phyloP scores from a whole-genome alignment of 1,140 invertebrate species.

The Hermetia illucens region DNA sequence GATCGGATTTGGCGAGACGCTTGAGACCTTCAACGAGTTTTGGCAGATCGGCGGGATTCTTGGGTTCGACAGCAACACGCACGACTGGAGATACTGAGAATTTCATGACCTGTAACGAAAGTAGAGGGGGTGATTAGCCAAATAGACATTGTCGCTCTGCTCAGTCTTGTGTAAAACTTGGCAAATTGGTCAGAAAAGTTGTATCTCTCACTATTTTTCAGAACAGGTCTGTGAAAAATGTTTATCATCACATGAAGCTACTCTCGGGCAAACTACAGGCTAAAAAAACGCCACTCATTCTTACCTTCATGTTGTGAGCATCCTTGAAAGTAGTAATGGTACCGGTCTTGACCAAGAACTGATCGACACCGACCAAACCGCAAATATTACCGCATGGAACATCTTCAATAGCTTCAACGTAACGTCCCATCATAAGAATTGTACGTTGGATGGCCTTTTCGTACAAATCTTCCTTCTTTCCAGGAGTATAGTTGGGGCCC shows the following conservation, averaged over 20 bases:
- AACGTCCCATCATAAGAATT: conserved; percentile 99
- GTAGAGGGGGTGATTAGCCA: neutral
- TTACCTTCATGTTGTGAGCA: conserved; percentile 91
- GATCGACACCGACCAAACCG: conserved; percentile 98
- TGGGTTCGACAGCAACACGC: conserved; percentile 97
- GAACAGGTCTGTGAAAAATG: conserved; percentile 13
- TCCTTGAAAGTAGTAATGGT: conserved; percentile 98
- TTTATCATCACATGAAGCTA: conserved; percentile 6
- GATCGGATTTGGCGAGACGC: conserved; percentile 98
- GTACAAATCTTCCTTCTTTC: conserved; percentile 98
- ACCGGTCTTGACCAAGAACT: conserved; percentile 98
- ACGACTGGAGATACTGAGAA: conserved; percentile 99
- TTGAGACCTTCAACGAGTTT: conserved; percentile 98
- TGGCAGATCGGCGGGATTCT: conserved; percentile 97
- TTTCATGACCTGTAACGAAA: conserved; percentile 65
- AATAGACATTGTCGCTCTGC: too few species aligned
- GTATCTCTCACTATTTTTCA: conserved; percentile 6
- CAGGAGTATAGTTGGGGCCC: conserved; percentile 95
- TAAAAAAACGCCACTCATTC: conserved; percentile 1
- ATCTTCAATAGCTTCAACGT: conserved; percentile 98
- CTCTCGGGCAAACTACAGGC: neutral
- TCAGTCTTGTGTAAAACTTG: too few species aligned
- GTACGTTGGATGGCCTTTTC: conserved; percentile 99
- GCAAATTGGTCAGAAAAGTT: conserved; percentile 1
- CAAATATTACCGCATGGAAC: conserved; percentile 99